Evolutionary conservation across 2,888 invertebrate species (phyloP).

Genomic region (Anarsia innoxiella): DNA sequence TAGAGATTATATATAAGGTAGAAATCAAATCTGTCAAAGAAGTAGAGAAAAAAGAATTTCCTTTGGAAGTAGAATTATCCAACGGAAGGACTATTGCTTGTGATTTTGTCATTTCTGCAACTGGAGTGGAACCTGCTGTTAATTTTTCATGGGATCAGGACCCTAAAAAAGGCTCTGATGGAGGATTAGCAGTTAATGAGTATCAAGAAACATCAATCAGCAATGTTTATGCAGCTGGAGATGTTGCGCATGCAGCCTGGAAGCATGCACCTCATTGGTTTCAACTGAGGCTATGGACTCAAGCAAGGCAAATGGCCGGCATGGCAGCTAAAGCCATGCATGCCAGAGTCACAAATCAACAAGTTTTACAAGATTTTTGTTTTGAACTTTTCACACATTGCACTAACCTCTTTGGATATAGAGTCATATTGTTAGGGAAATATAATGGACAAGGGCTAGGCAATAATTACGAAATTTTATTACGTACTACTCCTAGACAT

Average conservation of each 20-base stretch:
- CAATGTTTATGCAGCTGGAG: constrained; percentile 95
- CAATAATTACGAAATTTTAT: constrained; percentile 85
- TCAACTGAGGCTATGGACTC: constrained; percentile 97
- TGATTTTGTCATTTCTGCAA: constrained; percentile 96
- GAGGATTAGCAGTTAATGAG: constrained; percentile 90
- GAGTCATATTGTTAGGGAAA: constrained; percentile 92
- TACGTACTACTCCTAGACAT: constrained; percentile 86
- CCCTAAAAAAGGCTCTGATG: constrained; percentile 78
- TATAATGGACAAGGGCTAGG: constrained; percentile 94
- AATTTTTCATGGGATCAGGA: constrained; percentile 72
- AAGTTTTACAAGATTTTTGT: constrained; percentile 91
- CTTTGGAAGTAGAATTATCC: constrained; percentile 82
- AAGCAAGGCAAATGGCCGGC: constrained; percentile 97
- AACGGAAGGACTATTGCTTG: constrained; percentile 83
- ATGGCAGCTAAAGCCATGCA: constrained; percentile 95
- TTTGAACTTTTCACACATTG: constrained; percentile 99
- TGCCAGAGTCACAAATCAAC: constrained; percentile 74
- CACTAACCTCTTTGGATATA: constrained; percentile 94
- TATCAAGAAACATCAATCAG: constrained; percentile 86
- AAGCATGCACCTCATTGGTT: constrained; percentile 87
- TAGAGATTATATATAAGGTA: constrained; percentile 77
- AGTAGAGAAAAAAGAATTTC: constrained; percentile 67
- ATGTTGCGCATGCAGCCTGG: constrained; percentile 93
- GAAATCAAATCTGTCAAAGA: constrained; percentile 67
- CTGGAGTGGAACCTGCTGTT: constrained; percentile 87